phyloP scores from a whole-genome alignment of 1,140 invertebrate genomes.

The Drosophila ficusphila region DNA sequence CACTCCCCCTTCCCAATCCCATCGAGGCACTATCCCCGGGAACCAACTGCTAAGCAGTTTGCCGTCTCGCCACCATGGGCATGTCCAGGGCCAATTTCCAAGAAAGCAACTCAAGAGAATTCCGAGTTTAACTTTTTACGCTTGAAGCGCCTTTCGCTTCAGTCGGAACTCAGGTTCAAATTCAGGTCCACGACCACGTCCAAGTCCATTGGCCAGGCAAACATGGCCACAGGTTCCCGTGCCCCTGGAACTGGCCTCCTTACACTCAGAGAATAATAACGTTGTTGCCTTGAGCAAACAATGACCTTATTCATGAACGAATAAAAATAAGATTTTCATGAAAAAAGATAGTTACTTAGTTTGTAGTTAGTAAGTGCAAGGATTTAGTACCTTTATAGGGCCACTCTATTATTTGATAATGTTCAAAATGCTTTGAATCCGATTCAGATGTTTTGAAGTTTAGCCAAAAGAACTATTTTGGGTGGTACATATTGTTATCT shows the following conservation, averaged over 20 bases:
- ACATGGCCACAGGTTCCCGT: slow-evolving; percentile 62
- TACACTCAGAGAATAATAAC: slow-evolving; percentile 8
- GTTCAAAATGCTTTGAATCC: no score
- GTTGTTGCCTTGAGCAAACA: no score
- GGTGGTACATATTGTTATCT: neutral
- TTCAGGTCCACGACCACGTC: slow-evolving; percentile 25
- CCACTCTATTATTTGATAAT: no score
- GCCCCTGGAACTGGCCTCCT: slow-evolving; percentile 9
- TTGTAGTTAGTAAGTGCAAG: no score
- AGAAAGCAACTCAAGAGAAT: slow-evolving; percentile 70
- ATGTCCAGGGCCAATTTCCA: slow-evolving; percentile 66
- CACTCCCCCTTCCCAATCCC: neutral
- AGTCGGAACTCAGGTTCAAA: slow-evolving; percentile 8
- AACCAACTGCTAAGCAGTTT: slow-evolving; percentile 16
- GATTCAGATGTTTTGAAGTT: no score
- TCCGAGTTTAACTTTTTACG: slow-evolving; percentile 74
- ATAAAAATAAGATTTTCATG: no score
- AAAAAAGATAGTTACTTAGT: no score
- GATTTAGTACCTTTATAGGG: no score
- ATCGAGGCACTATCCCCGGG: slow-evolving; percentile 9
- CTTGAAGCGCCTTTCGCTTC: slow-evolving; percentile 63
- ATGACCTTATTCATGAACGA: no score
- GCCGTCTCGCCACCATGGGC: slow-evolving; percentile 25
- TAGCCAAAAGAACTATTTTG: no score
- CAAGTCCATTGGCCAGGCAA: slow-evolving; percentile 30